Evolutionary conservation across 2,888 invertebrate genomes (phyloP), one percentile per base, ranked within the genome.

Genomic region (Stomorhina lunata): DNA sequence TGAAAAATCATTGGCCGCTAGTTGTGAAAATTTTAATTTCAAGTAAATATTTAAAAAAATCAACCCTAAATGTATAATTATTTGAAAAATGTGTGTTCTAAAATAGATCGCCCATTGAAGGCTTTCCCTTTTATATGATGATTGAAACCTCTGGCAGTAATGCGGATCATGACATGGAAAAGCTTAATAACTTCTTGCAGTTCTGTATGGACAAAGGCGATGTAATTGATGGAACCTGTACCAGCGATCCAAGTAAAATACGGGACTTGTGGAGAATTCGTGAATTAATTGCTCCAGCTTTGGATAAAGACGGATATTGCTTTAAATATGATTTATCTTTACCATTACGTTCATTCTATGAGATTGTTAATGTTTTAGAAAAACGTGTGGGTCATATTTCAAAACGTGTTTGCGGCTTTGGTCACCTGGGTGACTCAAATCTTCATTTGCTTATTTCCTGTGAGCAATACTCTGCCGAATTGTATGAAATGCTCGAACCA

Each of bases 391-490:
- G 94, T 0, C 92, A 93, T 15, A 92, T 93, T 79, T 93, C 94
- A 5, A 90, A 92, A 0, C 92, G 94, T 84, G 94, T 97, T 84
- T 94, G 94, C 85, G 99, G 98, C 10, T 99, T 97, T 89, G 99
- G 99, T 2, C 99, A 99, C 92, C 92, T 99, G 82, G 99, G 99
- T 12, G 99, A 99, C 91, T 96, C 97, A 9, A 99, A 99, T 92
- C 93, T 99, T 40, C 99, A 99, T 91, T 92, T 99, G 78, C 98
- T 98, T 90, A 93, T 98, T 0, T 94, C 95, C 0, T 93, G 95
- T 10, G 92, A 93, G 9, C 92, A 94, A 85, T 95, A 93, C 87
- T 93, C 92, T 43, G 91, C 93, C 37, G 93, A 94, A 81, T 91
- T 94, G 2, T 92, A 93, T 12, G 89, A 93, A 0, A 91, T 93